These are phyloP conservation scores for Heliconius ethilla DNA, from an alignment of 2,888 invertebrate genomes.

Conservation along the genomic window DNA sequence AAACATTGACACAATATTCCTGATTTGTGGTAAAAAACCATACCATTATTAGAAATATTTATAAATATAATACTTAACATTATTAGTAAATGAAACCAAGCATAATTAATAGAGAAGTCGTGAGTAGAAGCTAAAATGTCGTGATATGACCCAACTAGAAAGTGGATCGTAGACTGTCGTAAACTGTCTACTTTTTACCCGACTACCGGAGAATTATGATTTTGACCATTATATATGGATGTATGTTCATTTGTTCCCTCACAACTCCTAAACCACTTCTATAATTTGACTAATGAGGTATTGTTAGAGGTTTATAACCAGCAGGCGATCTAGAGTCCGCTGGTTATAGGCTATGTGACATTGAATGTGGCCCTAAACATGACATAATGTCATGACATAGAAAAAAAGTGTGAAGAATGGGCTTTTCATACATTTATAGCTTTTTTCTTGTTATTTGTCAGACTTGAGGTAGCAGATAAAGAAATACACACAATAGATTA, in stretches of 20 bases:
- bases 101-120: conserved; percentile 28
- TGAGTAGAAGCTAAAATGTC: conserved; percentile 26
- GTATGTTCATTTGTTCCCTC: too few relatives aligned
- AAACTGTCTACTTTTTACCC: too few relatives aligned
- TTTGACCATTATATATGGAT: too few relatives aligned
- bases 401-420: too few relatives aligned
- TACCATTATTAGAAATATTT: background rate
- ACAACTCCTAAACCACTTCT: too few relatives aligned
- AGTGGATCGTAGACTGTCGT: conserved; percentile 21
- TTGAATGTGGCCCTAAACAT: too few relatives aligned
- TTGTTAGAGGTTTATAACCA: too few relatives aligned
- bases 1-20: background rate
- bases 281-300: too few relatives aligned
- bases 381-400: too few relatives aligned
- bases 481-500: conserved; percentile 27
- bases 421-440: background rate
- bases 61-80: background rate
- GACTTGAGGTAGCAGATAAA: conserved; percentile 21
- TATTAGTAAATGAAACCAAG: background rate
- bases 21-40: background rate
- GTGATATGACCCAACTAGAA: conserved; percentile 34
- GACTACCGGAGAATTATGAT: too few relatives aligned
- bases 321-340: too few relatives aligned
- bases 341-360: too few relatives aligned
- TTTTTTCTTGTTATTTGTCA: conserved; percentile 25